Base-by-base conservation (phyloP, 2,888 invertebrate genomes). In the Drosophila mettleri region DNA sequence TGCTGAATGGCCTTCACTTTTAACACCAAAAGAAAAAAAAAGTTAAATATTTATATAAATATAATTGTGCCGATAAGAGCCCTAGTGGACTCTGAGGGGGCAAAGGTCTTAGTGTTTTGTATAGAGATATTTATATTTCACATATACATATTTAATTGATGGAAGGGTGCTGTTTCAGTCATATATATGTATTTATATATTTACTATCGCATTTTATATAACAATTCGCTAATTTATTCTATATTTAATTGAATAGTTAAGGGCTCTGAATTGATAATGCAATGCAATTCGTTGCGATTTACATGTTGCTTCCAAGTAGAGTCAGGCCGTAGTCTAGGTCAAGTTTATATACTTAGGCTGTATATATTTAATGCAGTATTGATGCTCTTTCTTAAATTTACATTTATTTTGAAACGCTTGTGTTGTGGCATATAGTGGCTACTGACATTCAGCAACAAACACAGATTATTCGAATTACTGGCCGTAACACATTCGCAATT, bases 31-130 rank as follows among this genome's bases (percentile, higher is more conserved):
- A 39, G 39, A 52, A 33, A 49, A 49, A n/a, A 5, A 39, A 39
- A 20, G n/a, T 33, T 49, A 34, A 22, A 34, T 49, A 34, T 16
- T 34, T n/a, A 16, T 20, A 48, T 31, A 31, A 6, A 9, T 6
- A 62, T 48, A 16, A 27, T n/a, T 34, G 29, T 24, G 36, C 9
- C 34, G 72, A 72, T 71, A 53, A 72, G 55, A 48, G 20, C 9
- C 7, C 18, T 22, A n/a, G 43, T 48, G 22, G n/a, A 34, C 22
- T 49, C 20, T 48, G 9, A 16, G 31, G 43, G 41, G 29, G 22
- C 16, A 51, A 20, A 8, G 18, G 9, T 34, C 27, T n/a, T 20
- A n/a, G 8, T 18, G 18, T 45, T 22, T 24, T 18, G 10, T 33
- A 24, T 45, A 45, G 22, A 34, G n/a, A 6, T 34, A 34, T 33